A percentile compares a stretch with the other conserved stretches of the same genome.
phyloP scores from a whole-genome alignment of 1,140 invertebrate species.

The Neomicropteryx cornuta region DNA sequence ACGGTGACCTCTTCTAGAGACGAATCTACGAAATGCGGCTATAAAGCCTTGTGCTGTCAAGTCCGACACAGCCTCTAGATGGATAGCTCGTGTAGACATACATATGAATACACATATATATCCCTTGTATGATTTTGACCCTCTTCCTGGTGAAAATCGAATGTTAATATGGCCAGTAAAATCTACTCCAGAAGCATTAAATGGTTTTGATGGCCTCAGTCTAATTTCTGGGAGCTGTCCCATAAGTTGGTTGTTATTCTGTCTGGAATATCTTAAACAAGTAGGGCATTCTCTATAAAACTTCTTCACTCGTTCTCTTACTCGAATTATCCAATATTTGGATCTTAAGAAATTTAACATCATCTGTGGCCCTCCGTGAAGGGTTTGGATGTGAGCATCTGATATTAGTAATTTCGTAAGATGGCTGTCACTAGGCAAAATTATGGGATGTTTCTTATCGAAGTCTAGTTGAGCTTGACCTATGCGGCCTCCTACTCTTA shows the following conservation, averaged over 20 bases:
- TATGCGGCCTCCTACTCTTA: no score
- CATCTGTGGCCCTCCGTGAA: constrained; percentile 21
- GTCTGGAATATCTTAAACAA: constrained; percentile 12
- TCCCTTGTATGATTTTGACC: constrained; percentile 11
- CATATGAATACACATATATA: constrained; percentile 18
- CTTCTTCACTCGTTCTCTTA: constrained; percentile 10
- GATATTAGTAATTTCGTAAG: constrained; percentile 13
- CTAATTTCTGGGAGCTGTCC: constrained; percentile 14
- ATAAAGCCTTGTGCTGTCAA: constrained; percentile 19
- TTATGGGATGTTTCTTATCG: constrained; percentile 14
- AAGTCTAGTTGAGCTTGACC: no score
- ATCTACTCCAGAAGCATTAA: constrained; percentile 14
- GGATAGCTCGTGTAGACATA: constrained; percentile 16
- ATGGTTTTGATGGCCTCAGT: constrained; percentile 16
- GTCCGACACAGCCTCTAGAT: constrained; percentile 17
- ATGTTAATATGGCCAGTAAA: constrained; percentile 17
- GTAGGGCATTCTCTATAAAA: constrained; percentile 17
- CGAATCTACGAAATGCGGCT: constrained; percentile 20
- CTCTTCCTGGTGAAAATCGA: constrained; percentile 10
- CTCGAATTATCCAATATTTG: constrained; percentile 22
- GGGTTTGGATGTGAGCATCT: constrained; percentile 16
- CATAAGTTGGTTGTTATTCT: constrained; percentile 15
- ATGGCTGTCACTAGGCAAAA: constrained; percentile 11
- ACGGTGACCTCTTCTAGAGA: constrained; percentile 9
- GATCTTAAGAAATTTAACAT: constrained; percentile 16